Percentiles rank a stretch among this genome's conserved stretches.
These are phyloP conservation scores for Enteromius unitaeniatus DNA, from an alignment of 2,797 vertebrate genomes.

Conservation along the genomic window DNA sequence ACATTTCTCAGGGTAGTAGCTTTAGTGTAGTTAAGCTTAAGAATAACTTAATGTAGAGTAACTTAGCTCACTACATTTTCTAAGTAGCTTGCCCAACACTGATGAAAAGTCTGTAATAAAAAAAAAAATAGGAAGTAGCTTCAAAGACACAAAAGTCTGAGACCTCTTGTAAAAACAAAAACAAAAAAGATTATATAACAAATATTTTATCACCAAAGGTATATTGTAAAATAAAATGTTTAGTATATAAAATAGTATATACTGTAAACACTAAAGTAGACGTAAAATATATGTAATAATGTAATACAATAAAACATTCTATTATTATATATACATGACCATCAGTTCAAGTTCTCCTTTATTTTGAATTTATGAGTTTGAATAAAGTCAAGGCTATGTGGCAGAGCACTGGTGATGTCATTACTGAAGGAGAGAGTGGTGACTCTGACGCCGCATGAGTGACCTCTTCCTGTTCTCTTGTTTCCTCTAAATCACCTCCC, in stretches of 20 bases:
- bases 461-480: conserved; percentile 67
- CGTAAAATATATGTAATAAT: not conserved
- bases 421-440: conserved; percentile 58
- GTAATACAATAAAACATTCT: not conserved
- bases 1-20: too few relatives aligned
- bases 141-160: not conserved
- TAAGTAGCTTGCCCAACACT: too few relatives aligned
- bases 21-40: too few relatives aligned
- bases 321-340: not conserved
- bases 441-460: conserved; percentile 63
- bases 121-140: not conserved
- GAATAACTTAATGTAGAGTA: too few relatives aligned
- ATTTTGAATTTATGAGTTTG: conserved; percentile 60
- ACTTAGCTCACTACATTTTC: too few relatives aligned
- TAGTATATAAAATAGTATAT: not conserved
- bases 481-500: conserved; percentile 18
- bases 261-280: not conserved
- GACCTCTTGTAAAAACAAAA: not conserved
- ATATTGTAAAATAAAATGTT: not conserved
- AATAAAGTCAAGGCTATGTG: conserved; percentile 51
- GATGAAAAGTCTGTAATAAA: not conserved
- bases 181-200: not conserved
- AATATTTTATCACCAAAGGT: not conserved
- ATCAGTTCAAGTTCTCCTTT: conserved; percentile 43
- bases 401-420: conserved; percentile 63